Conservation (phyloP, 2,888 invertebrate genomes). For the Danaus chrysippus region DNA sequence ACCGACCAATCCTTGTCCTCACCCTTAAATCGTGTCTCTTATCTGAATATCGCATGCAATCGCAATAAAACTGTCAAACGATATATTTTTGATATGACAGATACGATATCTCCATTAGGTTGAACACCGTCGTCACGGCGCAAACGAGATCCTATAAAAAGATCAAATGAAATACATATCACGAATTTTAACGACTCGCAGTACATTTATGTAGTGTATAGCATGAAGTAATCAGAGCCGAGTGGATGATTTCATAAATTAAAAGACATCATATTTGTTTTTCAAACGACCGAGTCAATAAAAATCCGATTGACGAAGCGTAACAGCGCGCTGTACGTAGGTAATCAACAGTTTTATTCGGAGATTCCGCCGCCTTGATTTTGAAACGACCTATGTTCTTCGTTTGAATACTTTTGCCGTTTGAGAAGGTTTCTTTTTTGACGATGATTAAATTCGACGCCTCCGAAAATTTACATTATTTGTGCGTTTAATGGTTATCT, state of each 20-base stretch:
- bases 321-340: slow-evolving; percentile 58
- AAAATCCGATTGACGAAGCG: slow-evolving; percentile 70
- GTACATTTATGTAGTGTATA: slow-evolving; percentile 42
- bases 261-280: slow-evolving; percentile 74
- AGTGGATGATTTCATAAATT: slow-evolving; percentile 66
- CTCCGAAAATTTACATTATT: slow-evolving; percentile 41
- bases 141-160: slow-evolving; percentile 54
- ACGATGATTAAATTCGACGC: slow-evolving; percentile 60
- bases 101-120: slow-evolving; percentile 71
- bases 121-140: slow-evolving; percentile 59
- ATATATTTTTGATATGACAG: slow-evolving; percentile 66
- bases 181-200: slow-evolving; percentile 52
- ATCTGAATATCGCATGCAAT: slow-evolving; percentile 59
- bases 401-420: slow-evolving; percentile 60
- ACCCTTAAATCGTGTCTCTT: slow-evolving; percentile 47
- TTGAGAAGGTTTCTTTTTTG: slow-evolving; percentile 44
- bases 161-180: slow-evolving; percentile 51
- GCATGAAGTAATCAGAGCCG: slow-evolving; percentile 44
- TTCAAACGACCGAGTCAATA: slow-evolving; percentile 67
- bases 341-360: slow-evolving; percentile 73
- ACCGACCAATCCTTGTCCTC: slow-evolving; percentile 34
- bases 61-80: slow-evolving; percentile 72
- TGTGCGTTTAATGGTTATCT: slow-evolving; percentile 32
- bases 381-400: slow-evolving; percentile 42
- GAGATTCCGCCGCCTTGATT: slow-evolving; percentile 67